Evolutionary conservation across 2,113 vertebrate genomes (phyloP).

Genomic region (Psettodes erumei): DNA sequence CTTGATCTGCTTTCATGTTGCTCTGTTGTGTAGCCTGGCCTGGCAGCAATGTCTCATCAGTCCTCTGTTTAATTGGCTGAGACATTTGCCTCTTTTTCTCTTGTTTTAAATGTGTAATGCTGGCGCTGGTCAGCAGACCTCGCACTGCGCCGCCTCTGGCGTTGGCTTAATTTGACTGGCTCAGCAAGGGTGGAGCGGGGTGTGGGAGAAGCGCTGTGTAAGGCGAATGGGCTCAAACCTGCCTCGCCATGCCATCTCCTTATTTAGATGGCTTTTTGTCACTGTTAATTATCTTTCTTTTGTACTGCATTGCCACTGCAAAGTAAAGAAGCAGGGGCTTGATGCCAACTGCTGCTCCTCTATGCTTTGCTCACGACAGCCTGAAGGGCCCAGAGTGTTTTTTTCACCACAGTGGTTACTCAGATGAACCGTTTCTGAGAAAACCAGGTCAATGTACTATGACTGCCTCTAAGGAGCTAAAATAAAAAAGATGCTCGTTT

Average conservation of each 20-base stretch:
- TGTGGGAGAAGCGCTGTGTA: slow-evolving; percentile 34
- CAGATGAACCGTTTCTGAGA: slow-evolving; percentile 69
- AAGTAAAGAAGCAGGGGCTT: slow-evolving; percentile 53
- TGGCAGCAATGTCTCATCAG: slow-evolving; percentile 49
- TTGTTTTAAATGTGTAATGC: slow-evolving; percentile 47
- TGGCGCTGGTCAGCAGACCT: slow-evolving; percentile 33
- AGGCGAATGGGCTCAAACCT: slow-evolving; percentile 46
- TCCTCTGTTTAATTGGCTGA: slow-evolving; percentile 44
- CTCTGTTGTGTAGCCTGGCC: slow-evolving; percentile 30
- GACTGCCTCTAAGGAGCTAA: slow-evolving; percentile 56
- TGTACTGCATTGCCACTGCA: slow-evolving; percentile 43
- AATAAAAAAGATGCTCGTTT: slow-evolving; percentile 47
- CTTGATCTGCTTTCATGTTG: slow-evolving; percentile 32
- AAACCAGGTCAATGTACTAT: slow-evolving; percentile 74
- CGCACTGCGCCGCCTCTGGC: slow-evolving; percentile 31
- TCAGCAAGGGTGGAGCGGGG: slow-evolving; percentile 31
- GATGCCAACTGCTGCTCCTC: slow-evolving; percentile 61
- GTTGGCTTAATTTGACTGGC: slow-evolving; percentile 47
- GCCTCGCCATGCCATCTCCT: slow-evolving; percentile 53
- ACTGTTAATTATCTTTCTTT: slow-evolving; percentile 76
- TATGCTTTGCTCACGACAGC: slow-evolving; percentile 48
- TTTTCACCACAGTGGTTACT: slow-evolving; percentile 50
- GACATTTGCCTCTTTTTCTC: slow-evolving; percentile 51
- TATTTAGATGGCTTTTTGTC: slow-evolving; percentile 77
- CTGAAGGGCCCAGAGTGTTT: slow-evolving; percentile 57